Conservation (phyloP, 2,888 invertebrate genomes). For the Leptura quadrifasciata region DNA sequence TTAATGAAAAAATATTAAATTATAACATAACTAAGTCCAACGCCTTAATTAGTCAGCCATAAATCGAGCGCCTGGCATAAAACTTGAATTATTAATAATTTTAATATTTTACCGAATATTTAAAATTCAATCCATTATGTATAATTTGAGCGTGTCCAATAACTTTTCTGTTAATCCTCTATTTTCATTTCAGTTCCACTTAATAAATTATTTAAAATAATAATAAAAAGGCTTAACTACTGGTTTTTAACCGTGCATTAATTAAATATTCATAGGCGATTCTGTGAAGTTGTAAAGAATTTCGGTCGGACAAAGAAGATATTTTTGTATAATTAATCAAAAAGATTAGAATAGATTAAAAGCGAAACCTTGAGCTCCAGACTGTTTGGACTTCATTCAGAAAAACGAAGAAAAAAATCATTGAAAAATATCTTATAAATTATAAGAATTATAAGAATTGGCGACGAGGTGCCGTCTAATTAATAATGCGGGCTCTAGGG, state of each 20-base stretch:
- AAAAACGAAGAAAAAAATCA: slow-evolving; percentile 50
- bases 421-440: slow-evolving; percentile 58
- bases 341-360: slow-evolving; percentile 45
- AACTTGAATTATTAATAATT: slow-evolving; percentile 25
- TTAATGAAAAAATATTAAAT: neutral
- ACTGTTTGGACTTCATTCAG: slow-evolving; percentile 17
- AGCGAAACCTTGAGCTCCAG: slow-evolving; percentile 31
- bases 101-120: slow-evolving; percentile 31
- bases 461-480: slow-evolving; percentile 60
- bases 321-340: slow-evolving; percentile 43
- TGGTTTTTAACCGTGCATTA: slow-evolving; percentile 34
- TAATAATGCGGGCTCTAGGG: slow-evolving; percentile 52
- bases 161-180: slow-evolving; percentile 34
- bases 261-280: slow-evolving; percentile 44
- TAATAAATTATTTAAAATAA: slow-evolving; percentile 38
- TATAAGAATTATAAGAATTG: slow-evolving; percentile 59
- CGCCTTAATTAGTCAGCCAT: neutral
- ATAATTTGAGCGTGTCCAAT: slow-evolving; percentile 30
- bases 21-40: neutral
- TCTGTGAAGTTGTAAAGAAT: slow-evolving; percentile 28
- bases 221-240: slow-evolving; percentile 39
- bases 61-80: neutral
- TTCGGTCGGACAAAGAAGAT: slow-evolving; percentile 44
- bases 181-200: slow-evolving; percentile 28
- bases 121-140: slow-evolving; percentile 38